A percentile compares a stretch with the other conserved stretches of the same genome.
Conservation (phyloP, 2,113 vertebrate genomes). For the Sylvilagus bachmani region DNA sequence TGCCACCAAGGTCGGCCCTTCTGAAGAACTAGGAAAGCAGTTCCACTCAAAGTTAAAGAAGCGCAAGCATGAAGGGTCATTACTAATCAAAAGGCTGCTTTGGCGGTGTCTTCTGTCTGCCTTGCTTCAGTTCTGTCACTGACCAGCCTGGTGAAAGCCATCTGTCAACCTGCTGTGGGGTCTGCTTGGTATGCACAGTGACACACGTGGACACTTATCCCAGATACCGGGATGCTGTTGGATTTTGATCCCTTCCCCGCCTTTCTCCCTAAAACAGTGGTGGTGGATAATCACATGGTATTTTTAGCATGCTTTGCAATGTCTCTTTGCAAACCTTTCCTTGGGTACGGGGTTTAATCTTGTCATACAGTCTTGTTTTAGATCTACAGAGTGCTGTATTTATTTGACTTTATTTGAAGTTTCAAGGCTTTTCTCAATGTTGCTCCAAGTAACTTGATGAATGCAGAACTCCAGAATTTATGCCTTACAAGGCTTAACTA, state of each 20-base stretch:
- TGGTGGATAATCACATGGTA: neutral
- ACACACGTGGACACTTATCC: neutral
- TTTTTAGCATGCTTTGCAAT: slow-evolving; percentile 53
- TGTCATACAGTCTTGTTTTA: neutral
- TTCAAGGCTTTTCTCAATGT: slow-evolving; percentile 58
- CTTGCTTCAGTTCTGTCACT: neutral
- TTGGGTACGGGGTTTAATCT: slow-evolving; percentile 20
- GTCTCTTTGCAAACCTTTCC: slow-evolving; percentile 13
- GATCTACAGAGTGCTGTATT: slow-evolving; percentile 40
- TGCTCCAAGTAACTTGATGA: slow-evolving; percentile 59
- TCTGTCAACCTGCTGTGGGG: neutral
- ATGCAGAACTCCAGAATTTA: slow-evolving; percentile 55
- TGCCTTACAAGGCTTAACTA: slow-evolving; percentile 61
- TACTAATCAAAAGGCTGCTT: neutral
- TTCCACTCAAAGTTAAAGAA: neutral
- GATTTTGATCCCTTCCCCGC: neutral
- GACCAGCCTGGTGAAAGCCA: neutral
- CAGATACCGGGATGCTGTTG: neutral
- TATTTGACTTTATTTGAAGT: slow-evolving; percentile 69
- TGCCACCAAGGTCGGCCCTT: neutral
- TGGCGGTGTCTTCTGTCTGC: neutral
- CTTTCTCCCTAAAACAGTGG: neutral
- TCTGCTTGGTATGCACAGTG: neutral
- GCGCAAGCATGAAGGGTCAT: neutral
- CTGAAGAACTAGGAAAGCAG: neutral